Evolutionary conservation across 2,888 invertebrate species (phyloP).

Genomic region (Eupithecia abbreviata): DNA sequence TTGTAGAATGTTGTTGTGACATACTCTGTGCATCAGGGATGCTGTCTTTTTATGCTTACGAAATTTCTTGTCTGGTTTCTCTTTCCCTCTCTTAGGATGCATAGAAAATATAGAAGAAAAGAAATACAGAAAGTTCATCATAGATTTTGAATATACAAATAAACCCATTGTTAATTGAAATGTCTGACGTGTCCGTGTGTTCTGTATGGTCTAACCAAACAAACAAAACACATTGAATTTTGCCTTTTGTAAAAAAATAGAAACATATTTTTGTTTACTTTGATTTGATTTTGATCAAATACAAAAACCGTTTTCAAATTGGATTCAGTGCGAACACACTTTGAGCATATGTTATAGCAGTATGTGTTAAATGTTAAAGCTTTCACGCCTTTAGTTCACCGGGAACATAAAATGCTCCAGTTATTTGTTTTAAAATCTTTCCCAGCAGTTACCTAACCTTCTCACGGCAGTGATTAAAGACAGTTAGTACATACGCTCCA

Average conservation of each 20-base stretch:
- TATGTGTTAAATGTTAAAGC: neutral
- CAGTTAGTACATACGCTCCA: constrained; percentile 21
- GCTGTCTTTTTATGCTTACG: neutral
- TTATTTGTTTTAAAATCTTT: neutral
- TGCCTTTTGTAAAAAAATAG: neutral
- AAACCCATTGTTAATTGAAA: neutral
- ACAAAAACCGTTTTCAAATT: neutral
- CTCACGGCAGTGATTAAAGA: neutral
- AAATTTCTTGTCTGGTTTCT: neutral
- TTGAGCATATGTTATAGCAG: neutral
- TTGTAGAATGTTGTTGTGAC: no score
- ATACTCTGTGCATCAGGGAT: no score
- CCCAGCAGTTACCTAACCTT: neutral
- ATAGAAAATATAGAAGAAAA: neutral
- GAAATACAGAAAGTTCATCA: neutral
- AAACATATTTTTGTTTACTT: neutral
- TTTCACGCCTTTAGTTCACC: neutral
- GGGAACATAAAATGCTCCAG: neutral
- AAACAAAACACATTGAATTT: neutral
- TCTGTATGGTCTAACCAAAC: no score
- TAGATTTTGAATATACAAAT: neutral
- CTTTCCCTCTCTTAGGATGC: neutral
- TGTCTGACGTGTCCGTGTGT: neutral
- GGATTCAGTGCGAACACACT: neutral
- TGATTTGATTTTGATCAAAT: neutral